phyloP scores from a whole-genome alignment of 1,140 invertebrate genomes.

The Globodera ellingtonae region DNA sequence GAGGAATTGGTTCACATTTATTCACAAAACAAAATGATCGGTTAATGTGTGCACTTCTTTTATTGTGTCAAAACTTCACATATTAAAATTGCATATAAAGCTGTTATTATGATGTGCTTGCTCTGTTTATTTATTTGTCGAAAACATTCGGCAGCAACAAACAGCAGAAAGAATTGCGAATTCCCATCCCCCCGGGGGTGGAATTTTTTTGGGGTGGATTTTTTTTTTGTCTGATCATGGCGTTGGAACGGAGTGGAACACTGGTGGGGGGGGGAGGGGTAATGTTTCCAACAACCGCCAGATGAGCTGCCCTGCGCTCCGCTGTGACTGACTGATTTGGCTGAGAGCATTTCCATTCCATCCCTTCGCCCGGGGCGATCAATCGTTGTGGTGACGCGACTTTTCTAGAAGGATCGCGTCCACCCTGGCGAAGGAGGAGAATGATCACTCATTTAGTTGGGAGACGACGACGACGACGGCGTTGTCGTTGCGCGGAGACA shows the following conservation, averaged over 20 bases:
- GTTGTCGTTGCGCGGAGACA: not conserved
- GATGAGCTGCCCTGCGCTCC: not conserved
- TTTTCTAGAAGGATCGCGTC: not conserved
- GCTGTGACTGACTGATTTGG: slow-evolving; percentile 6
- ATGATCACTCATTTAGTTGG: no score
- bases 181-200: no score
- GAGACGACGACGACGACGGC: no score
- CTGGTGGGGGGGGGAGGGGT: no score
- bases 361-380: slow-evolving; percentile 1
- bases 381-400: not conserved
- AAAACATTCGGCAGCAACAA: no score
- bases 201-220: not conserved
- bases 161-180: no score
- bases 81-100: slow-evolving; percentile 1
- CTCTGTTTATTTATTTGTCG: not conserved
- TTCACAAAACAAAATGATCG: no score
- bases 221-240: not conserved
- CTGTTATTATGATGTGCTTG: not conserved
- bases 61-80: not conserved
- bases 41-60: no score
- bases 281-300: no score
- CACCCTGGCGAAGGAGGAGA: not conserved
- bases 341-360: not conserved
- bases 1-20: no score
- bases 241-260: not conserved